Evolutionary conservation across 2,888 invertebrate genomes (phyloP).

Genomic region (Limnephilus lunatus): DNA sequence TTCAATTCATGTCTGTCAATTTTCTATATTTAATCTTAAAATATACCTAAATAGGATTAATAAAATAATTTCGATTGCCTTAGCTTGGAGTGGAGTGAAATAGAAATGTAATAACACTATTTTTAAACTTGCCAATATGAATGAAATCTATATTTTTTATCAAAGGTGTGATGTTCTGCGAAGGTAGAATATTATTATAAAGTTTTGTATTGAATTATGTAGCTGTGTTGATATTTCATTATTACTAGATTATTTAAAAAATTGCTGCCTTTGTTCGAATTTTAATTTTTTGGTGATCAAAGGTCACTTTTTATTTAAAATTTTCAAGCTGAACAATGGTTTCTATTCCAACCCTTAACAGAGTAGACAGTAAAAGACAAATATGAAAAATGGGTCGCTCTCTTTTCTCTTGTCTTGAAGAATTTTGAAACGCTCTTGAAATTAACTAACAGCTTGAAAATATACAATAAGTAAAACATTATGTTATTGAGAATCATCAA

Average conservation of each 20-base stretch:
- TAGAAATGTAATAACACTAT: not conserved
- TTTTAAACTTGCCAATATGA: not conserved
- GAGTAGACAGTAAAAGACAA: too few species aligned
- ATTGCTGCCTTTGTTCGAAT: too few species aligned
- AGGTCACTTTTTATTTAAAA: too few species aligned
- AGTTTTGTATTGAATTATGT: not conserved
- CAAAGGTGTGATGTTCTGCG: not conserved
- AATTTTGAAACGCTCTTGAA: too few species aligned
- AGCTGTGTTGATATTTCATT: not conserved
- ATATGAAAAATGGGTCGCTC: too few species aligned
- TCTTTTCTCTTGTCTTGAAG: too few species aligned
- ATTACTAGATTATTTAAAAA: too few species aligned
- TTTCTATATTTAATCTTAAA: not conserved
- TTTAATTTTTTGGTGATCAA: too few species aligned
- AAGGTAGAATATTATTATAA: not conserved
- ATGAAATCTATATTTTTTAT: not conserved
- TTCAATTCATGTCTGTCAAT: not conserved
- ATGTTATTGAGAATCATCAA: not conserved
- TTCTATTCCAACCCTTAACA: too few species aligned
- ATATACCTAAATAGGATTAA: not conserved
- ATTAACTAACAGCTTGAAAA: not conserved
- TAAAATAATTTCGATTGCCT: not conserved
- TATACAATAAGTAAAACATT: not conserved
- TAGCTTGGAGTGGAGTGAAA: not conserved
- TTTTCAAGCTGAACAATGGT: too few species aligned